Percentiles rank a stretch among this genome's conserved stretches.
These are phyloP conservation scores for Hirtodrosophila histrioides DNA, from an alignment of 2,888 invertebrate genomes.

Conservation along the genomic window DNA sequence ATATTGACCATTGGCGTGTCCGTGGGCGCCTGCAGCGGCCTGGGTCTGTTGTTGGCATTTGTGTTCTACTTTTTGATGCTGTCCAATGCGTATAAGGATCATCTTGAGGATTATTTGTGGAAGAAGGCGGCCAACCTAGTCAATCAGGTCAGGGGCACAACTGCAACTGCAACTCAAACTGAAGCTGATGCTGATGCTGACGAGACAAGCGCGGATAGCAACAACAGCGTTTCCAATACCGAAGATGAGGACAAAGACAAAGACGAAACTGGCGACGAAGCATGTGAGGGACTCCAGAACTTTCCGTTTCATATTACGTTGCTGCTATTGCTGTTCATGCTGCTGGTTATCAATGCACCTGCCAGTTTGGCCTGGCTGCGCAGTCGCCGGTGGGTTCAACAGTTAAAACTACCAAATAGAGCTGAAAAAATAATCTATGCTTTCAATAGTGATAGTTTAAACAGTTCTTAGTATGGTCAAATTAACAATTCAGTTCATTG, in stretches of 20 bases:
- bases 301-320: slow-evolving; percentile 91
- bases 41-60: slow-evolving; percentile 88
- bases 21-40: slow-evolving; percentile 89
- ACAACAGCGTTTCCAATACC: no score
- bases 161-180: background rate
- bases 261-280: slow-evolving; percentile 8
- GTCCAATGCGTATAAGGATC: slow-evolving; percentile 88
- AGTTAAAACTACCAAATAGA: no score
- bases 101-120: slow-evolving; percentile 86
- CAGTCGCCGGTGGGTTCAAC: slow-evolving; percentile 88
- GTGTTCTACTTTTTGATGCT: slow-evolving; percentile 89
- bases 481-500: no score
- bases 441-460: background rate
- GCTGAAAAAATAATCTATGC: no score
- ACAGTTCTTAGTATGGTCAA: no score
- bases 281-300: slow-evolving; percentile 73
- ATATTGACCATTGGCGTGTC: slow-evolving; percentile 87
- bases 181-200: background rate
- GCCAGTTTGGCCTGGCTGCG: slow-evolving; percentile 91
- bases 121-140: slow-evolving; percentile 82
- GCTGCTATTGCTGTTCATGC: slow-evolving; percentile 88
- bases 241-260: slow-evolving; percentile 1
- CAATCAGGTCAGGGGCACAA: slow-evolving; percentile 16
- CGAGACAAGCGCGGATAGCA: background rate
- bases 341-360: slow-evolving; percentile 89